Evolutionary conservation across 2,113 vertebrate species (phyloP).

Genomic region (Calonectris borealis): DNA sequence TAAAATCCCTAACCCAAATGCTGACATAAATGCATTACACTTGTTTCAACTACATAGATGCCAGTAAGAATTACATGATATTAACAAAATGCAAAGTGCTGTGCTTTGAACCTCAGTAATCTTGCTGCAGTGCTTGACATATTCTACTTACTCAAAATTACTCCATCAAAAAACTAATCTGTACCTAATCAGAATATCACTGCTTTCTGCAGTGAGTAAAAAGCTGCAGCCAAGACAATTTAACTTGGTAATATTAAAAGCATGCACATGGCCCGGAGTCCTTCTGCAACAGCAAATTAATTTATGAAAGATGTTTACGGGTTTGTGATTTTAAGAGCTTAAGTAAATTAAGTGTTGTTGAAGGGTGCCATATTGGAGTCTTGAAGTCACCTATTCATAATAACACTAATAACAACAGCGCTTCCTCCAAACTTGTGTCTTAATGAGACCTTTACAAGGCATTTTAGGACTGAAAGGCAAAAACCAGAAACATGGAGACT

Average conservation of each 20-base stretch:
- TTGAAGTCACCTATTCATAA: neutral
- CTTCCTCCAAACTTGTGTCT: neutral
- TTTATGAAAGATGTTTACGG: neutral
- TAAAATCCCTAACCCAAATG: conserved; percentile 36
- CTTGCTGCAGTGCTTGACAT: neutral
- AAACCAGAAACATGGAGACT: neutral
- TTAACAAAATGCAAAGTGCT: conserved; percentile 44
- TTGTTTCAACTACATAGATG: conserved; percentile 36
- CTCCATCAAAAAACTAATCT: conserved; percentile 16
- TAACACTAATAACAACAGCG: neutral
- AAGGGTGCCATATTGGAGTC: neutral
- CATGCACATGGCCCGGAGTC: neutral
- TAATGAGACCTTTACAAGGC: neutral
- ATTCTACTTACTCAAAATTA: conserved; percentile 35
- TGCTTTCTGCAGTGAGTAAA: neutral
- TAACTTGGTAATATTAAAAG: neutral
- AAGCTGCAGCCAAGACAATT: neutral
- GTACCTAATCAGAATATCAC: conserved; percentile 26
- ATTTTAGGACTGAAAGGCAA: neutral
- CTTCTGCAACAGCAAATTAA: neutral
- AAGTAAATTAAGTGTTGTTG: neutral
- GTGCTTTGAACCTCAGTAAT: conserved; percentile 49
- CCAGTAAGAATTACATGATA: conserved; percentile 40
- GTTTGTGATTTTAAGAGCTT: neutral
- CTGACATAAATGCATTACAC: neutral